Evolutionary conservation across 2,888 invertebrate species (phyloP), one percentile per base, ranked within the genome.

Genomic region (Drosophila putrida): DNA sequence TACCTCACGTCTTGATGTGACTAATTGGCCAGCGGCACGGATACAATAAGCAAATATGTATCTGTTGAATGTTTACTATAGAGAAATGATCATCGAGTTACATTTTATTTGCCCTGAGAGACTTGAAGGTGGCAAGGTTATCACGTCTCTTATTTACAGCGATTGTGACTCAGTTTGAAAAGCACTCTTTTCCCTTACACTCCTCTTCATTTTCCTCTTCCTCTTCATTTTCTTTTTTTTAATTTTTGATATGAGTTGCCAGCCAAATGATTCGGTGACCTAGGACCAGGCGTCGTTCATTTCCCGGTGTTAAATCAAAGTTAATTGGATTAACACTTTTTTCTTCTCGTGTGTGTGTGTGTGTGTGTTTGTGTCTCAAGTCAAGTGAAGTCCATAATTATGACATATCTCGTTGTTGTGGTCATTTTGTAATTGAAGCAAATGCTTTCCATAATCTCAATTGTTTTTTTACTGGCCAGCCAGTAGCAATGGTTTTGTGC

Each of bases 251-350:
- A 11, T 20, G 20, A 9, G 31, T 64, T 31, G 49, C 46, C 33
- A 41, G 15, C n/a, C 35, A 33, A 47, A 33, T 20, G 43, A 54
- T 60, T 28, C 49, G 71, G 59, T 61, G 82, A 79, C 79, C 81
- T 78, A 84, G 82, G 75, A 20, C 57, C 69, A 80, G 58, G 41
- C 70, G 50, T 15, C 62, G 68, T 44, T 78, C 65, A 75, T 47
- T 88, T 84, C 80, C 80, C 66, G 63, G 60, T 68, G 63, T 70
- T 72, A 47, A 79, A 84, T 82, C 75, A 71, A 75, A 78, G 36
- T 87, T 77, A 87, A 88, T 84, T 87, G 60, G 70, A 84, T 85
- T 85, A 85, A 87, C 87, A 88, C 78, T 86, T 83, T 72, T 47
- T 33, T 6, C 13, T 41, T 10, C 20, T 28, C 25, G 4, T 33